Base-by-base conservation (phyloP, 2,888 invertebrate genomes). In the Perdita meconis region DNA sequence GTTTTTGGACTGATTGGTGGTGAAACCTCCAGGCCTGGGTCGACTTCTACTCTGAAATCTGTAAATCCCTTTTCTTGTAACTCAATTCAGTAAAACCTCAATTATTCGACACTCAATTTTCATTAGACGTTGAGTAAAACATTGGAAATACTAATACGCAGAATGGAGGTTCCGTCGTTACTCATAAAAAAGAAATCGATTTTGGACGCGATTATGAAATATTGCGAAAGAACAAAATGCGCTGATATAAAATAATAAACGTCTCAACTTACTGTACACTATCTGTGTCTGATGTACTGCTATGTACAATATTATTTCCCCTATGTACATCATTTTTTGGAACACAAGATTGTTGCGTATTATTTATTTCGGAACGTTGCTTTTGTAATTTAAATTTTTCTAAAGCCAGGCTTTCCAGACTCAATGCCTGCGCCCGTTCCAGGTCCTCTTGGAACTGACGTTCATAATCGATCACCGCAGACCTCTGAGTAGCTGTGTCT, bases 381-480 rank as follows among this genome's bases (percentile, higher is more conserved):
- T 95, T 96, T 92, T 95, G 95, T 80, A 96, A 94, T 85, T 95
- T 94, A 92, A 96, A 97, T 90, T 97, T 96, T 89, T 97, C 97
- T 83, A 97, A 93, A 47, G 97, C 97, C 84, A 97, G 94, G 89
- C 96, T 97, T 93, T 97, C 97, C 89, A 97, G 93, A 93, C 97
- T 97, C 57, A 97, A 93, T 63, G 97, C 97, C 91, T 96, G 97
- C 1, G 97, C 97, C 92, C 96, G 95, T 92, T 97, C 97, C 91
- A 97, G 93, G 90, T 98, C 97, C 80, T 96, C 96, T 94, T 97
- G 95, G 90, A 96, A 97, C 92, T 97, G 96, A 88, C 95, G 95
- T 89, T 97, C 97, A 93, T 95, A 96, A 90, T 97, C 96, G 76
- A 93, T 90, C 86, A 91, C 90, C 83, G 88, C 80, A 74, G 84